Percentiles rank a stretch among this genome's conserved stretches.
Conservation (phyloP, 2,113 vertebrate genomes). For the Protobothrops flavoviridis region DNA sequence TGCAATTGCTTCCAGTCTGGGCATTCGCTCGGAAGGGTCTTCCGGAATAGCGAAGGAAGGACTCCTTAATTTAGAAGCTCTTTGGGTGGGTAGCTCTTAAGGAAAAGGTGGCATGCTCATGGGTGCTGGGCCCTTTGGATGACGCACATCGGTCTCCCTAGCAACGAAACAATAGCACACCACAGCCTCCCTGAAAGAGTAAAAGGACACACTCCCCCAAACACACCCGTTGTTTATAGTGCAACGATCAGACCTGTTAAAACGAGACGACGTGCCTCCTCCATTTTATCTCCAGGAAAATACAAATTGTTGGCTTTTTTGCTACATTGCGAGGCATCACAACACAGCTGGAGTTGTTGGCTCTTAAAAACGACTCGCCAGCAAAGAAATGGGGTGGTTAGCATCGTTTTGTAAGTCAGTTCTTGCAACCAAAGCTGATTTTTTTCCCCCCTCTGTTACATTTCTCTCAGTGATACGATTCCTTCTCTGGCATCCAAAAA, state of each 20-base stretch:
- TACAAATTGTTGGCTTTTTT: background rate
- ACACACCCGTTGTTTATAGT: background rate
- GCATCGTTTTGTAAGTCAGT: background rate
- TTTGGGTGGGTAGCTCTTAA: background rate
- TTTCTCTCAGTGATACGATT: background rate
- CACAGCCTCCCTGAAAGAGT: background rate
- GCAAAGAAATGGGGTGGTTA: background rate
- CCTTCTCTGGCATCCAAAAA: background rate
- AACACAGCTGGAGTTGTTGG: background rate
- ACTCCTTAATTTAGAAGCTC: background rate
- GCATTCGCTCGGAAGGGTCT: background rate
- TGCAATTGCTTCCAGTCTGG: background rate
- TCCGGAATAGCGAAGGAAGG: background rate
- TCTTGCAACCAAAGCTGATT: background rate
- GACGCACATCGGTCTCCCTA: slow-evolving; percentile 22
- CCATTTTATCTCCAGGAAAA: background rate
- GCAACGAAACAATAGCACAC: slow-evolving; percentile 20
- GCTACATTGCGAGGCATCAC: no score
- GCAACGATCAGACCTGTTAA: background rate
- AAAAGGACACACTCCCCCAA: background rate
- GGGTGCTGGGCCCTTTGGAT: background rate
- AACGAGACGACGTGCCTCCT: background rate
- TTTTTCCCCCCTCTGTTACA: no score
- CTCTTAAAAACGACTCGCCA: background rate
- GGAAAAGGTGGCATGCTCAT: background rate